A percentile compares a stretch with the other conserved stretches of the same genome.
Conservation (phyloP, 2,113 vertebrate species). For the Telmatochromis sp. region DNA sequence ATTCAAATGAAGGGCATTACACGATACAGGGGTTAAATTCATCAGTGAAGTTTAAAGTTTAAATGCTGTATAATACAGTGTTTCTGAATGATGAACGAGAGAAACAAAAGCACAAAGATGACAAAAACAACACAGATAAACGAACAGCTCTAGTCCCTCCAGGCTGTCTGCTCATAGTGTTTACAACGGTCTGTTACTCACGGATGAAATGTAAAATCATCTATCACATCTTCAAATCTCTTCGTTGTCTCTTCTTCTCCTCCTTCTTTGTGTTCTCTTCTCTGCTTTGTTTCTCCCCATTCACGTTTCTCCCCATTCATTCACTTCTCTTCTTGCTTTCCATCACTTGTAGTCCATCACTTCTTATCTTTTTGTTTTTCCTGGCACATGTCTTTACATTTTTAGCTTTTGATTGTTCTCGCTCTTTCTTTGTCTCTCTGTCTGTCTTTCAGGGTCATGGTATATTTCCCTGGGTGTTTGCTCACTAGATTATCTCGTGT, state of each 20-base stretch:
- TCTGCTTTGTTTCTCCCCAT: neutral
- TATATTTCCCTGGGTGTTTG: conserved; percentile 54
- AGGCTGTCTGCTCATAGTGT: neutral
- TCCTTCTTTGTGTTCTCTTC: neutral
- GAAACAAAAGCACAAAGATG: neutral
- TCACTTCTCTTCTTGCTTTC: neutral
- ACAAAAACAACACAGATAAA: neutral
- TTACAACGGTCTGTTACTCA: neutral
- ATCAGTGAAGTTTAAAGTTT: neutral
- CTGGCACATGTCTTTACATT: neutral
- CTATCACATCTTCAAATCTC: neutral
- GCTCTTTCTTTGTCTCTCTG: neutral
- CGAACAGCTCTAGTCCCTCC: neutral
- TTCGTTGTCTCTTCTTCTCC: neutral
- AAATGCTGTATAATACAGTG: neutral
- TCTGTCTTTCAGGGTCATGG: conserved; percentile 10
- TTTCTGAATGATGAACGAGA: neutral
- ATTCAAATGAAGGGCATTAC: neutral
- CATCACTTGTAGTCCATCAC: neutral
- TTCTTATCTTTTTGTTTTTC: neutral
- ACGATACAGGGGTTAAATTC: neutral
- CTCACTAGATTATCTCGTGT: conserved; percentile 47
- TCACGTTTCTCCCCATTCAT: neutral
- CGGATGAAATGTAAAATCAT: conserved; percentile 2
- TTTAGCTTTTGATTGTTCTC: neutral